Evolutionary conservation across 2,888 invertebrate genomes (phyloP), one percentile per base, ranked within the genome.

Genomic region (Drosophila meridiana): DNA sequence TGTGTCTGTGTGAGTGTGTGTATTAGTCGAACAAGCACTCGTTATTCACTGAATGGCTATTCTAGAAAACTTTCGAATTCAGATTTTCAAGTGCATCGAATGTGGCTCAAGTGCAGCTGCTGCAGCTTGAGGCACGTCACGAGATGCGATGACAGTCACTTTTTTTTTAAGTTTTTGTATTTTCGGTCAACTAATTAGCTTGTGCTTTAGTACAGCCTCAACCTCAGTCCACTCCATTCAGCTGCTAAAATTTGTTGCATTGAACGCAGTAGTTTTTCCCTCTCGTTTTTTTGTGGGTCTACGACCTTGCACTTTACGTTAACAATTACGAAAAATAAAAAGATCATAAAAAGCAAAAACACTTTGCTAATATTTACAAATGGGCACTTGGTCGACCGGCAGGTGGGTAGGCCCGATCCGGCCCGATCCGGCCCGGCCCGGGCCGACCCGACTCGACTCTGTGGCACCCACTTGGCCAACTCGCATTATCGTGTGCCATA

Each of bases 41-140:
- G 57, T 58, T 57, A 52, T 45, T 40, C 53, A 61, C 32, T 69
- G 38, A 65, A 57, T 68, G 67, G 56, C 32, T 67, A 67, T 70
- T 75, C 73, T 72, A 64, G 58, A 75, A 64, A 82, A 84, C 87
- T 84, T 87, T 84, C 84, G 76, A 84, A 87, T 60, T 63, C 36
- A 60, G 58, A 56, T 64, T 77, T 76, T 85, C 85, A 85, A 85
- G 85, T 88, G 85, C 88, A 83, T 67, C 66, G 62, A 80, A 85
- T 85, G 82, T 85, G 83, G 88, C 73, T 86, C 85, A 85, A 85
- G 85, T 85, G 83, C 84, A 85, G 78, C 76, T 66, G 72, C 59
- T 48, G 55, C 43, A 56, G 61, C 53, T 50, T 64, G 63, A 38
- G 57, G 53, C 78, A 52, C 52, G 68, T 68, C 78, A 76, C 78